Base-by-base conservation (phyloP, 2,113 vertebrate genomes). In the Crotalus tigris region DNA sequence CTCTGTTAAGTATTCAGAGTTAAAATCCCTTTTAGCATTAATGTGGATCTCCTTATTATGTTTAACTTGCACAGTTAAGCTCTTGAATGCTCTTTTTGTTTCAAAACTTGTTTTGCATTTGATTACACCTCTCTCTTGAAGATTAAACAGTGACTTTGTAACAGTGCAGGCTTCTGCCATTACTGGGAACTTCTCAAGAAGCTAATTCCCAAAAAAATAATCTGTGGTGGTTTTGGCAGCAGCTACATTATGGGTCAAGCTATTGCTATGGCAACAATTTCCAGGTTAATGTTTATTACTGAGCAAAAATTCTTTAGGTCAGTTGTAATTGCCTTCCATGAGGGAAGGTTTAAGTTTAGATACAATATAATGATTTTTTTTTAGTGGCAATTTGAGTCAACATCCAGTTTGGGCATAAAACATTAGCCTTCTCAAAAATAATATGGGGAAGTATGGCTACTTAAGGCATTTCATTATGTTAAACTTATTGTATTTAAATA, bases 191-290 rank as follows among this genome's bases (percentile, higher is more conserved):
- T 94, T 93, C 46, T 95, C 12, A 0, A 0, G 3, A 44, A 44
- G 17, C n/a, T 93, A 57, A 93, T 94, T 94, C 57, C n/a, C 93
- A 49, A 91, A 85, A 93, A 93, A 94, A 69, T 23, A 94, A 58
- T 89, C 19, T 15, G 69, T 95, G 89, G 3, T 61, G 55, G 39
- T 88, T 96, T 95, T 90, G 89, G 58, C 94, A 95, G 26, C 33
- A 94, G 54, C 29, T 89, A 21, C 9, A 29, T 88, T 93, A 57
- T 85, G 26, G 90, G n/a, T 91, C 88, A 13, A 1, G 1, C 85
- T 95, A 92, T 0, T 93, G 58, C 91, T 96, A 44, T 94, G 93
- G 75, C 39, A 93, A 93, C 21, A 87, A 88, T 88, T 90, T 92
- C 33, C 23, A 75, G 91, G 59, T 94, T 95, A 91, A 15, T 91